Evolutionary conservation across 2,797 vertebrate genomes (phyloP).

Genomic region (Thunnus albacares): DNA sequence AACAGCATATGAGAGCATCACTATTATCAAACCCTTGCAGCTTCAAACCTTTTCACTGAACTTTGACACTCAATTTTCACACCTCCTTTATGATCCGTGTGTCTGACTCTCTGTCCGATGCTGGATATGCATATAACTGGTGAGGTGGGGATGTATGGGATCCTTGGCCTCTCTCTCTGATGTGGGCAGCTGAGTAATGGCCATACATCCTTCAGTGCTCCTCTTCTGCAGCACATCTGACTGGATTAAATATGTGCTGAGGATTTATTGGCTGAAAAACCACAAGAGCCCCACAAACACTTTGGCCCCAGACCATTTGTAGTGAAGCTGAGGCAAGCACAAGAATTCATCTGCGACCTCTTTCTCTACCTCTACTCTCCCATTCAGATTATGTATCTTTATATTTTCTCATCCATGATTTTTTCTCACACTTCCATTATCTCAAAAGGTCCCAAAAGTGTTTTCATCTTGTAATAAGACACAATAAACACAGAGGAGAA

Average conservation of each 20-base stretch:
- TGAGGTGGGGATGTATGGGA: conserved; percentile 54
- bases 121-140: conserved; percentile 34
- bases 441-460: conserved; percentile 2
- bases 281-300: conserved; percentile 86
- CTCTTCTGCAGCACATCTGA: conserved; percentile 83
- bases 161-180: conserved; percentile 74
- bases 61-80: conserved; percentile 58
- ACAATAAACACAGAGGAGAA: conserved; percentile 21
- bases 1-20: conserved; percentile 29
- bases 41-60: conserved; percentile 45
- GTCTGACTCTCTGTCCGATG: conserved; percentile 48
- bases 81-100: conserved; percentile 62
- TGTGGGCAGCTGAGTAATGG: conserved; percentile 85
- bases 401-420: neutral
- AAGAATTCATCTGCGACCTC: conserved; percentile 74
- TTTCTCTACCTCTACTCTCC: conserved; percentile 36
- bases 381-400: conserved; percentile 15
- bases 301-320: conserved; percentile 76
- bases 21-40: conserved; percentile 37
- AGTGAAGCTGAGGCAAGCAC: conserved; percentile 64
- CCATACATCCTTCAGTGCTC: conserved; percentile 81
- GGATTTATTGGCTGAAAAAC: conserved; percentile 88
- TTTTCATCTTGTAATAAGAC: conserved; percentile 13
- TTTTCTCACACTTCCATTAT: conserved; percentile 12
- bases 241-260: conserved; percentile 85